Evolutionary conservation across 2,113 vertebrate species (phyloP).

Genomic region (Grammomys surdaster): DNA sequence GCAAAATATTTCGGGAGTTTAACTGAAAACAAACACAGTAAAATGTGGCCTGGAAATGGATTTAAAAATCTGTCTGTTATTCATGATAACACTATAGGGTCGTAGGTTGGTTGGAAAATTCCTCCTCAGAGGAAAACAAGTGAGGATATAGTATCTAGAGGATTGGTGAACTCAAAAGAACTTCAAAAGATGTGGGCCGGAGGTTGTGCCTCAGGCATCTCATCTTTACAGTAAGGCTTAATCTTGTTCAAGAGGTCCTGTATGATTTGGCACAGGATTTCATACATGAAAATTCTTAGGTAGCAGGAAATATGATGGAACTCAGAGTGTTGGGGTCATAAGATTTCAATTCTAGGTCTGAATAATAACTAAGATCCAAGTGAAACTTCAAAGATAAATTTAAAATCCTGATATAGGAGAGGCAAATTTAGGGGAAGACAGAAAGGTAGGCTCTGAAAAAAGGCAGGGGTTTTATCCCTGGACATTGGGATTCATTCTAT

Average conservation of each 20-base stretch:
- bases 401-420: not conserved
- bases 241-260: not conserved
- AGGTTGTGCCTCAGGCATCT: not conserved
- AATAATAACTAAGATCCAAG: not conserved
- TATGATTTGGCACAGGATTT: not conserved
- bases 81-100: not conserved
- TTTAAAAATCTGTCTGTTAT: not conserved
- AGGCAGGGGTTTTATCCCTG: not conserved
- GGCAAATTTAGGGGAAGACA: not conserved
- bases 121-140: not conserved
- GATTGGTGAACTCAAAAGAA: not conserved
- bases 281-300: not conserved
- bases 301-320: not conserved
- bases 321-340: not conserved
- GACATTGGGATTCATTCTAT: not conserved
- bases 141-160: not conserved
- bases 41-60: not conserved
- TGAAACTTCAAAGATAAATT: not conserved
- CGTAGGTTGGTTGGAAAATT: not conserved
- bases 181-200: not conserved
- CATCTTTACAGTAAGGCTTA: not conserved
- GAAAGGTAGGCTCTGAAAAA: rapidly evolving
- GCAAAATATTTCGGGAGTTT: not conserved
- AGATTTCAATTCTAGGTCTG: not conserved
- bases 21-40: not conserved